Conservation (phyloP, 2,797 vertebrate genomes). For the Diglossa cyanea region DNA sequence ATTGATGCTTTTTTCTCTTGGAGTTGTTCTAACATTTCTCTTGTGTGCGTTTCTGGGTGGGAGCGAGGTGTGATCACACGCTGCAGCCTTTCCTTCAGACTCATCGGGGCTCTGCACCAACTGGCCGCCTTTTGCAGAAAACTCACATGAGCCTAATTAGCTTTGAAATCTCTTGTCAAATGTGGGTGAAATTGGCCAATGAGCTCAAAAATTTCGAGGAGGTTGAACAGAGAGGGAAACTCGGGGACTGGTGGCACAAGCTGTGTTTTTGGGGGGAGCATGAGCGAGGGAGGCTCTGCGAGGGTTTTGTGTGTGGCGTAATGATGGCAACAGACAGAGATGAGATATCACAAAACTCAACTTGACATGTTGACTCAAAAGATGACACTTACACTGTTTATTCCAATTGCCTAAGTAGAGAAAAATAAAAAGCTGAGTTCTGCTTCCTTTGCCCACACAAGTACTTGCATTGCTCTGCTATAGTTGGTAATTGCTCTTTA, state of each 20-base stretch:
- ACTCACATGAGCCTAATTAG: constrained; percentile 46
- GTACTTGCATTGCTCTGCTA: not conserved
- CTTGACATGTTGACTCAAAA: constrained; percentile 21
- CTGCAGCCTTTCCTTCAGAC: constrained; percentile 48
- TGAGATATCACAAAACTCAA: not conserved
- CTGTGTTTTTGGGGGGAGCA: not conserved
- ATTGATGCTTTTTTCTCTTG: constrained; percentile 31
- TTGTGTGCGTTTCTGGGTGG: not conserved
- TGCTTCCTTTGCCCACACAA: not conserved
- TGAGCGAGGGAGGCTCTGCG: not conserved
- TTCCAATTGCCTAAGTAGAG: constrained; percentile 18
- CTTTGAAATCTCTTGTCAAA: constrained; percentile 21
- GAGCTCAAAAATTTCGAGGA: not conserved
- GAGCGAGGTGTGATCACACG: constrained; percentile 49
- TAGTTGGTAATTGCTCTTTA: not conserved
- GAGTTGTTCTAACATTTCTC: constrained; percentile 3
- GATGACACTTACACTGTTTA: constrained; percentile 21
- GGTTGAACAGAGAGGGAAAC: not conserved
- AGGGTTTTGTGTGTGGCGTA: not conserved
- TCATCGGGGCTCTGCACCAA: constrained; percentile 18
- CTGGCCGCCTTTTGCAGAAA: constrained; percentile 7
- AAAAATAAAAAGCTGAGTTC: not conserved
- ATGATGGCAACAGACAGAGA: not conserved
- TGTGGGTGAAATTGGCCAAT: not conserved
- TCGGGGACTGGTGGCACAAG: not conserved